Evolutionary conservation across 2,888 invertebrate species (phyloP).

Genomic region (Netelia melanura): DNA sequence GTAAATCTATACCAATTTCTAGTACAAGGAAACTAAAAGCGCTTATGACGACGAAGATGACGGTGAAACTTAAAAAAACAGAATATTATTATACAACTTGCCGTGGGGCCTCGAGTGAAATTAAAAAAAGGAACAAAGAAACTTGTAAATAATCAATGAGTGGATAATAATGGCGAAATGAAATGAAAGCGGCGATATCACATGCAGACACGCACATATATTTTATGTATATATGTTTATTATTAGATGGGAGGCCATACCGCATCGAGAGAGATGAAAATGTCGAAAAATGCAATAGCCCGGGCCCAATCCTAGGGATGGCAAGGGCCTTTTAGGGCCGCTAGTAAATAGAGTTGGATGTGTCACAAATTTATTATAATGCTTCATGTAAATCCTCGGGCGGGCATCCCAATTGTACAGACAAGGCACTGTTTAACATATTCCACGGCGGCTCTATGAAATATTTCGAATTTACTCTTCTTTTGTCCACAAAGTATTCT

Average conservation of each 20-base stretch:
- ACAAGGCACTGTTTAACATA: constrained; percentile 62
- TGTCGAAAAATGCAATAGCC: constrained; percentile 71
- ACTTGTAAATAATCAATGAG: constrained; percentile 60
- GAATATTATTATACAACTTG: constrained; percentile 50
- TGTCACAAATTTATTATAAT: constrained; percentile 72
- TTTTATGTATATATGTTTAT: constrained; percentile 39
- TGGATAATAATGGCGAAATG: constrained; percentile 37
- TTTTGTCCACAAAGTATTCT: background rate
- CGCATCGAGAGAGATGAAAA: constrained; percentile 64
- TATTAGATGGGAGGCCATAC: constrained; percentile 53
- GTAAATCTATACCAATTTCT: constrained; percentile 67
- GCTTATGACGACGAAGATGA: constrained; percentile 67
- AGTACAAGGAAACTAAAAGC: constrained; percentile 74
- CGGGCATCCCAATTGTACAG: constrained; percentile 77
- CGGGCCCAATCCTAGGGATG: constrained; percentile 66
- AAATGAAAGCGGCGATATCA: constrained; percentile 28
- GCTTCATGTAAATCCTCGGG: constrained; percentile 72
- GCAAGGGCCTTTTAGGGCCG: constrained; percentile 66
- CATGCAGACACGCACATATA: constrained; percentile 32
- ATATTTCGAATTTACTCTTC: constrained; percentile 50
- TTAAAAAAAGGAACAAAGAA: constrained; percentile 39
- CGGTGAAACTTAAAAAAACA: constrained; percentile 25
- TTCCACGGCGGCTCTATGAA: constrained; percentile 51
- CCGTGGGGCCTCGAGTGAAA: constrained; percentile 63
- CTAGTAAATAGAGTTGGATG: constrained; percentile 57